Evolutionary conservation across 2,797 vertebrate genomes (phyloP).

Genomic region (Limnodromus scolopaceus): DNA sequence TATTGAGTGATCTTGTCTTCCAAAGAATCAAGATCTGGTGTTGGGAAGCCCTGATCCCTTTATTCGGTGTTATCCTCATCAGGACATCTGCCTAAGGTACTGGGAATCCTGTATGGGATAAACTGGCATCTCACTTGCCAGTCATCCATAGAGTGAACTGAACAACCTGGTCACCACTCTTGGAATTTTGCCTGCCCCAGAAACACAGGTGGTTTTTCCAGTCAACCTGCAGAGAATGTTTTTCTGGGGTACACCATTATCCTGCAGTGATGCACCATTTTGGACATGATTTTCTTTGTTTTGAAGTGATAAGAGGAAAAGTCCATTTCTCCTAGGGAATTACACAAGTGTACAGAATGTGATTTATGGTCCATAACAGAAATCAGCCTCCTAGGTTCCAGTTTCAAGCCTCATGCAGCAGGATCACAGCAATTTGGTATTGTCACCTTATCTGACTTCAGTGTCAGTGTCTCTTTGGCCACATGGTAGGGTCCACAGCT

Average conservation of each 20-base stretch:
- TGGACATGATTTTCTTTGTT: background rate
- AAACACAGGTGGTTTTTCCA: background rate
- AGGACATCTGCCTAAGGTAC: background rate
- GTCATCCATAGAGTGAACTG: background rate
- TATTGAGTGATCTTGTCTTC: background rate
- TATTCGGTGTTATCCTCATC: background rate
- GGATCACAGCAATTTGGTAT: background rate
- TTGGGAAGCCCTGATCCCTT: background rate
- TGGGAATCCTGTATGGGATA: background rate
- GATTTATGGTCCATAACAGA: background rate
- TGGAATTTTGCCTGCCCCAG: background rate
- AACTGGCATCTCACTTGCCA: background rate
- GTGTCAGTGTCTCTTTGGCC: background rate
- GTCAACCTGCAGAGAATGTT: background rate
- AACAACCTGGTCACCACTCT: background rate
- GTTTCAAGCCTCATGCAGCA: background rate
- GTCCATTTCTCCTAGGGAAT: background rate
- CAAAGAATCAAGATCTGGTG: background rate
- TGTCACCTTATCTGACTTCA: background rate
- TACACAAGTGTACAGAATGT: background rate
- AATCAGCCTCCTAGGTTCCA: background rate
- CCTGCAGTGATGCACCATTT: background rate
- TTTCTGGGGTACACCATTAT: background rate
- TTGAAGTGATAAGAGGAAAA: background rate
- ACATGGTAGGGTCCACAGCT: background rate